Conservation (phyloP, 2,888 invertebrate genomes). For the Nymphalis c-album region DNA sequence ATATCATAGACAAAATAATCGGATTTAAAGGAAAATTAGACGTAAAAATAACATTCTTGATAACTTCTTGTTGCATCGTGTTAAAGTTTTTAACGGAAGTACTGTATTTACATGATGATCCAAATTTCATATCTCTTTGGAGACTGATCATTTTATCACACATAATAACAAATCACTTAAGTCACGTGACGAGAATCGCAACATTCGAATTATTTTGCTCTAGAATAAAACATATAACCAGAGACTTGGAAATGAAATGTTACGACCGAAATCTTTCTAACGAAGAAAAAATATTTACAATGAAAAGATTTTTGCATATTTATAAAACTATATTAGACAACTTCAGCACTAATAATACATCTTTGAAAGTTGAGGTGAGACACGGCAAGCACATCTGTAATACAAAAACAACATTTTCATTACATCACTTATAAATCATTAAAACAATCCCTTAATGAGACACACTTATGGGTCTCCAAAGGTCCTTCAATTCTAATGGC, state of each 20-base stretch:
- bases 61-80: background rate
- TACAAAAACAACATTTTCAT: too few relatives aligned
- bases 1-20: background rate
- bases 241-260: constrained; percentile 8
- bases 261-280: background rate
- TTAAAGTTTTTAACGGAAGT: constrained; percentile 10
- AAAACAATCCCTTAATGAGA: too few relatives aligned
- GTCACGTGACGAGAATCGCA: constrained; percentile 12
- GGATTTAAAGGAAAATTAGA: background rate
- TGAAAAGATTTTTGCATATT: constrained; percentile 16
- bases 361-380: constrained; percentile 21
- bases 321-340: constrained; percentile 24
- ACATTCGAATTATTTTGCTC: constrained; percentile 23
- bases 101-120: constrained; percentile 1
- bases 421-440: too few relatives aligned
- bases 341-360: constrained; percentile 9
- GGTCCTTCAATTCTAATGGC: too few relatives aligned
- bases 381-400: too few relatives aligned
- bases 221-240: constrained; percentile 16
- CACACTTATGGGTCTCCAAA: too few relatives aligned
- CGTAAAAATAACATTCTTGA: background rate
- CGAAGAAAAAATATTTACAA: constrained; percentile 1
- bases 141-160: background rate
- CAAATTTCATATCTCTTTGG: constrained; percentile 5
- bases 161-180: constrained; percentile 17